These are phyloP conservation scores for Drosophila differens DNA, from an alignment of 2,888 invertebrate species.

Conservation along the genomic window DNA sequence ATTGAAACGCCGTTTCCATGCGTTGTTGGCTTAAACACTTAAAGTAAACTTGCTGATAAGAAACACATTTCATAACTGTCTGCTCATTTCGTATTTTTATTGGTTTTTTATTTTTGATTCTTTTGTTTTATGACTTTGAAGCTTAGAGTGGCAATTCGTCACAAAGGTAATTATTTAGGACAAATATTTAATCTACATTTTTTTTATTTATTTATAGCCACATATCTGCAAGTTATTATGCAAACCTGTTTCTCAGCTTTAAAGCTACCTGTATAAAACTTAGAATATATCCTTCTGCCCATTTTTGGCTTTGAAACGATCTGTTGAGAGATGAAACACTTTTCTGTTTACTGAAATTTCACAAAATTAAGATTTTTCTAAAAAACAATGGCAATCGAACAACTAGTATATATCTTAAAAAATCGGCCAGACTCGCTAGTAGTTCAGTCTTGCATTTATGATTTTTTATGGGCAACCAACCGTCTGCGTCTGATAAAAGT, in stretches of 20 bases:
- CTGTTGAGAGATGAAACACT: not conserved
- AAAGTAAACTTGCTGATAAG: slow-evolving; percentile 34
- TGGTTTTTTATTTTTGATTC: not conserved
- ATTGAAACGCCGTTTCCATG: slow-evolving; percentile 50
- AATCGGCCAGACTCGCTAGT: not conserved
- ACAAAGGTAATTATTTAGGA: not conserved
- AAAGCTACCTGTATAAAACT: not conserved
- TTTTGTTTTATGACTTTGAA: not conserved
- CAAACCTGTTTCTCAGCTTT: not conserved
- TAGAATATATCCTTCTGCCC: accelerated
- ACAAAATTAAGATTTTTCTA: not conserved
- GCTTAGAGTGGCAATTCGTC: not conserved
- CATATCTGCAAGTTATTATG: not conserved
- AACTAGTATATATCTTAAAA: no score
- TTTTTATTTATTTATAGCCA: not conserved
- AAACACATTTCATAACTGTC: not conserved
- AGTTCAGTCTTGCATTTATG: not conserved
- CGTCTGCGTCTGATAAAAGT: not conserved
- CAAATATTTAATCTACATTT: accelerated
- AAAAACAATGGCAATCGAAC: not conserved
- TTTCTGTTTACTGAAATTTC: not conserved
- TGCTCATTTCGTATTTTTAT: not conserved
- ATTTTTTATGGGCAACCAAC: not conserved
- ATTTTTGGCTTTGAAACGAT: not conserved
- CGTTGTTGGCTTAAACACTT: slow-evolving; percentile 29